These are phyloP conservation scores for Montipora capricornis DNA, from an alignment of 64 coral and sea anemone genomes.

Conservation along the genomic window DNA sequence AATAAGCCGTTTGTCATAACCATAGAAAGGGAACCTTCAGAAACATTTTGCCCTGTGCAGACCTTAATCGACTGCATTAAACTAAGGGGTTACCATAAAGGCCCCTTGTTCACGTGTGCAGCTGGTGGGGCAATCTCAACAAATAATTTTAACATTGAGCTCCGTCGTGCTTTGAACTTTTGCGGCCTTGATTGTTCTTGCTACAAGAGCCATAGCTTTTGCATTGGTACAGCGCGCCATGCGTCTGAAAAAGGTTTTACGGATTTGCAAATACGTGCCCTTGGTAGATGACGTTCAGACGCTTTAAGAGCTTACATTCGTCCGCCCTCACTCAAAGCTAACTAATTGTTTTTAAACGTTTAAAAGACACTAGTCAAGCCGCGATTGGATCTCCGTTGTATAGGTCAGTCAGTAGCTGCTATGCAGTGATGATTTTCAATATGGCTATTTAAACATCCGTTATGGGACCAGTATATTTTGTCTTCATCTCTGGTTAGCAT, in stretches of 20 bases:
- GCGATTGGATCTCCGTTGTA: too few species aligned
- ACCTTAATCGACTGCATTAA: too few species aligned
- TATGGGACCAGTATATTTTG: too few species aligned
- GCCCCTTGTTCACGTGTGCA: background rate
- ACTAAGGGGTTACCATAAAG: constrained; percentile 9
- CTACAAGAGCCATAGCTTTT: background rate
- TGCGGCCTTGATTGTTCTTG: constrained; percentile 5
- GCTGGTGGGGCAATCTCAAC: constrained; percentile 11
- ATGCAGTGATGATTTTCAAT: too few species aligned
- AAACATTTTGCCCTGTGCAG: too few species aligned
- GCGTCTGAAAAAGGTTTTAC: constrained; percentile 10
- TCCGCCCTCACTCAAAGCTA: too few species aligned
- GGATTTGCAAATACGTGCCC: too few species aligned
- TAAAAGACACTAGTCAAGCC: background rate
- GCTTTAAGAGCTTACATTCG: too few species aligned
- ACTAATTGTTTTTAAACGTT: background rate
- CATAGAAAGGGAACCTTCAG: too few species aligned
- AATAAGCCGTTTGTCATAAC: too few species aligned
- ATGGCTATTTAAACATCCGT: constrained; percentile 1
- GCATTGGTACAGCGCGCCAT: background rate
- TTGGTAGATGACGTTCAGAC: too few species aligned
- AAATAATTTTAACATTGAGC: constrained; percentile 1
- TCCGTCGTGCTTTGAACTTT: background rate
- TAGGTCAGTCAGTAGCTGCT: too few species aligned
- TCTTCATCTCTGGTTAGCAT: background rate